Conservation (phyloP, 1,140 invertebrate genomes). For the Platyscapa corneri region DNA sequence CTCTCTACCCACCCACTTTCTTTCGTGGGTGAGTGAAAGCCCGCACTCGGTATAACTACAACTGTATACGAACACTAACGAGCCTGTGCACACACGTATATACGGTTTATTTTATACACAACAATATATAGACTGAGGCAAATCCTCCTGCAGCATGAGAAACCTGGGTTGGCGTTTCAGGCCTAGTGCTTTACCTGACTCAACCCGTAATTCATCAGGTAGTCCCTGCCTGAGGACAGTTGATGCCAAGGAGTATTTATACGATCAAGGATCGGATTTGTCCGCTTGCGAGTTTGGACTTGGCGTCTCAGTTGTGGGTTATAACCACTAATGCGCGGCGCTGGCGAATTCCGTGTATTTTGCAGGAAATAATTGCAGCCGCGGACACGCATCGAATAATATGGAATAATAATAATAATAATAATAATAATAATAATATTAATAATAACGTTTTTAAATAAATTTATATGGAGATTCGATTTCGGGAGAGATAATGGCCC, state of each 20-base stretch:
- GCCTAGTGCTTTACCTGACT: neutral
- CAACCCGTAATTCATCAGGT: constrained; percentile 6
- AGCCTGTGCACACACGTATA: no score
- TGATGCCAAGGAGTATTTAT: neutral
- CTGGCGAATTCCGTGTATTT: neutral
- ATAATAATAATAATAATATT: no score
- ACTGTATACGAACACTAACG: neutral
- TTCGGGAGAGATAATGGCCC: no score
- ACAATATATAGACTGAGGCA: neutral
- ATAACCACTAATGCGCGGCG: neutral
- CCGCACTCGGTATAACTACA: no score
- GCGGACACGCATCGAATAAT: no score
- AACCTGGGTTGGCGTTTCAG: neutral
- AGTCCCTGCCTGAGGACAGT: neutral
- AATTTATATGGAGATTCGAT: no score
- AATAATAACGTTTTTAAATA: no score
- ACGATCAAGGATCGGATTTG: neutral
- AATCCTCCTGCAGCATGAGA: no score
- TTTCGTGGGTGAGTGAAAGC: neutral
- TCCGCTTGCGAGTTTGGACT: neutral
- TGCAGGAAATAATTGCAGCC: neutral
- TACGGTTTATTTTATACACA: neutral
- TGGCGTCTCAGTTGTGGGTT: neutral
- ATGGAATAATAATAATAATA: no score
- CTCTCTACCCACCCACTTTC: neutral